Evolutionary conservation across 2,888 invertebrate species (phyloP), one percentile per base, ranked within the genome.

Genomic region (Xanthorhoe designata): DNA sequence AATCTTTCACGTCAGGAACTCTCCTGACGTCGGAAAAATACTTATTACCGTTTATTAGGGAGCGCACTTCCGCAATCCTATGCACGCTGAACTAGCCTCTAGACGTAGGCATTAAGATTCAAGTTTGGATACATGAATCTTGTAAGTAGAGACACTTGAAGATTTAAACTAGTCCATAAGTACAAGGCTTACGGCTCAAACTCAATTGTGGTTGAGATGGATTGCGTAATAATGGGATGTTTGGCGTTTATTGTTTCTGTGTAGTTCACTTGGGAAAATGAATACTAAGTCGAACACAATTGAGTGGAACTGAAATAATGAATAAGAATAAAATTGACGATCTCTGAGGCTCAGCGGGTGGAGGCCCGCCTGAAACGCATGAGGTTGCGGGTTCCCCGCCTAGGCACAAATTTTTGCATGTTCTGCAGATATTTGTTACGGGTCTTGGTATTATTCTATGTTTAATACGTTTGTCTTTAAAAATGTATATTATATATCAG

Each of bases 21-120:
- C 64, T 68, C 72, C 74, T 75, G 69, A 70, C 67, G 72, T 66
- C 68, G 70, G 75, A 71, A 75, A 80, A 78, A 78, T 80, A 78
- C 75, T 77, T 77, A 80, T 78, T 80, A 80, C 73, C 68, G 72
- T 76, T 72, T 77, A 78, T 77, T 73, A 78, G 69, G 72, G 63
- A 62, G 54, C 55, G 47, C 51, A 63, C 58, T 61, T 61, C 52
- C 19, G 47, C 64, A 61, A 67, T 67, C 65, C 64, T 49, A 32
- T 51, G 35, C 54, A 24, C 7, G 29, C 53, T 9, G 49, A 58
- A 64, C 24, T 42, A 60, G 38, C 9, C 29, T 47, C 19, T 64
- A 59, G 13, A 9, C n/a, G 8, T 1, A 18, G 1, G 29, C 2
- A 10, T 9, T 59, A 64, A 55, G 59, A 50, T 6, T 50, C 42